Evolutionary conservation across 1,140 invertebrate species (phyloP), one percentile per base, ranked within the genome.

Genomic region (Gryllus bimaculatus): DNA sequence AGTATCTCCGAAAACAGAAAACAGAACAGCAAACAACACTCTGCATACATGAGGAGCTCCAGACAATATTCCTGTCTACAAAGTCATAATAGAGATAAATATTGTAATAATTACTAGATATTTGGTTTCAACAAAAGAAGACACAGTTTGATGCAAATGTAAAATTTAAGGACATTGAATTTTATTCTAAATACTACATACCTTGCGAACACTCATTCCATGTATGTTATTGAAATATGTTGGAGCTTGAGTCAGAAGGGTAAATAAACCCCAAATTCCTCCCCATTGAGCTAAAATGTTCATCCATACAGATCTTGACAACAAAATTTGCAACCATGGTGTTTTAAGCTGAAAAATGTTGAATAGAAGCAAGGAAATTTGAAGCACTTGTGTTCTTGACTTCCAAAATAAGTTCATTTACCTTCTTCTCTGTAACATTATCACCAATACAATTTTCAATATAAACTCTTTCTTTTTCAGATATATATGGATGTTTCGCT

Each of bases 141-240:
- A 15, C 2, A 39, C 26, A 75, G 66, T 73, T 73, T 73, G n/a
- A 73, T 73, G 66, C 13, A 15, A 15, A 15, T 15, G 6, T n/a
- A 73, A 73, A 15, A n/a, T 73, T 13, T 15, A 73, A 3, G n/a
- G 13, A 73, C 66, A 15, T 6, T 73, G 13, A 73, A 73, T 73
- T 15, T 73, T 13, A 73, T 3, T n/a, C 66, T 73, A 15, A 15
- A n/a, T 21, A 10, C n/a, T 75, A 86, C 86, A 85, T 86, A 96
- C 95, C 83, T 90, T 87, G 84, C 90, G 88, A 21, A 96, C 92
- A 81, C 94, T 89, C 88, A 93, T 95, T 79, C 94, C 92, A 78
- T 97, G 91, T 48, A 96, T 91, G 81, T 93, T 90, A 79, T 92
- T 93, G 83, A 98, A 92, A 84, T 96, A 98, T 0, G 92, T 93